These are phyloP conservation scores for Cavia aperea DNA, from an alignment of 2,113 vertebrate genomes.

Conservation along the genomic window DNA sequence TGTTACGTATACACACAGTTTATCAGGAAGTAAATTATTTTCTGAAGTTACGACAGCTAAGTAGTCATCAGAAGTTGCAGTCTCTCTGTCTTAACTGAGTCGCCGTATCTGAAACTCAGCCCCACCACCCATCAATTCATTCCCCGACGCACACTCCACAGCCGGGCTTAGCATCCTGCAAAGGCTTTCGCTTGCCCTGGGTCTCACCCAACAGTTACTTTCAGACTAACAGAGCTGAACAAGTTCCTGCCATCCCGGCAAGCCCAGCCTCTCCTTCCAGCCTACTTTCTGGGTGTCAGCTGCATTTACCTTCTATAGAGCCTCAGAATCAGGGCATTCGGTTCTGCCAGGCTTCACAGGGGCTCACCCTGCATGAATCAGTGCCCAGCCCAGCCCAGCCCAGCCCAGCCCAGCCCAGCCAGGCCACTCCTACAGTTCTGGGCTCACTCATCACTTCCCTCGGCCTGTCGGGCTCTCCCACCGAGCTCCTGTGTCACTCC, in stretches of 20 bases:
- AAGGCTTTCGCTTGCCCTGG: background rate
- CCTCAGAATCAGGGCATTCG: background rate
- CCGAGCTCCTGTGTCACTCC: background rate
- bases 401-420: too few species aligned
- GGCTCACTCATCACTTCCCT: background rate
- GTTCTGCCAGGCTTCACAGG: background rate
- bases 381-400: too few species aligned
- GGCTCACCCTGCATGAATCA: background rate
- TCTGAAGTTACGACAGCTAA: conserved; percentile 33
- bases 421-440: background rate
- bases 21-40: conserved; percentile 11
- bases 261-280: background rate
- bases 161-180: background rate
- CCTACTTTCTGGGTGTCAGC: background rate
- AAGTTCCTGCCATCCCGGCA: background rate
- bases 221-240: background rate
- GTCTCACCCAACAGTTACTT: background rate
- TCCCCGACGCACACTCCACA: background rate
- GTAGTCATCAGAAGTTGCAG: conserved; percentile 5
- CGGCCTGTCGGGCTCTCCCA: background rate
- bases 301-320: background rate
- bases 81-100: background rate
- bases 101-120: background rate
- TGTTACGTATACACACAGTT: background rate
- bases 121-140: background rate